Conservation (phyloP, 2,113 vertebrate species). For the Apistogramma diplotaenia region DNA sequence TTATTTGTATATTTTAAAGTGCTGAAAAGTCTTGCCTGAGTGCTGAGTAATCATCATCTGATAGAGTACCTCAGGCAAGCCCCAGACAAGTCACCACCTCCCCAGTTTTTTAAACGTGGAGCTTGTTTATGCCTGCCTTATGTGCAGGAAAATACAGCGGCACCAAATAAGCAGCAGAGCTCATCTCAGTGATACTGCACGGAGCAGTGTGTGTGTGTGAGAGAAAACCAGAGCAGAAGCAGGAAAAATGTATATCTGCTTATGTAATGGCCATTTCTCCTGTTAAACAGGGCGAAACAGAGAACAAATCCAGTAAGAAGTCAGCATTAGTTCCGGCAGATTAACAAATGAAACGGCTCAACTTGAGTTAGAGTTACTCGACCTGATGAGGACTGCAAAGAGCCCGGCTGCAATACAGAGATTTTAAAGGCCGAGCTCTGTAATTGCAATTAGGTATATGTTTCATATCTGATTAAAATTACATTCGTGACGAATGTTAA, state of each 20-base stretch:
- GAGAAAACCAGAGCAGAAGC: not conserved
- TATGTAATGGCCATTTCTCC: conserved; percentile 19
- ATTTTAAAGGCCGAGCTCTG: not conserved
- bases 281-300: conserved; percentile 13
- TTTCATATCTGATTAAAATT: not conserved
- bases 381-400: not conserved
- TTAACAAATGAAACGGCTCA: conserved; percentile 27
- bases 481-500: not conserved
- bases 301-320: conserved; percentile 21
- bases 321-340: conserved; percentile 41
- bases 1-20: not conserved
- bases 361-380: conserved; percentile 3
- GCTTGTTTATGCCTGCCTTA: too few relatives aligned
- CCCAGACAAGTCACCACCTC: not conserved
- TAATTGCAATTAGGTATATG: not conserved
- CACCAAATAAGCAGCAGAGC: not conserved
- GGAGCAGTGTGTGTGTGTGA: not conserved
- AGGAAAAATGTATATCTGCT: not conserved
- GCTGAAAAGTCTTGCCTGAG: not conserved
- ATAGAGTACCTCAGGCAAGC: not conserved
- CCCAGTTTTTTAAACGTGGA: accelerated
- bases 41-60: not conserved
- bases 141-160: not conserved
- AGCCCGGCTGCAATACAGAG: not conserved
- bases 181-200: not conserved